Base-by-base conservation (phyloP, 2,888 invertebrate species). In the Ditula angustiorana region DNA sequence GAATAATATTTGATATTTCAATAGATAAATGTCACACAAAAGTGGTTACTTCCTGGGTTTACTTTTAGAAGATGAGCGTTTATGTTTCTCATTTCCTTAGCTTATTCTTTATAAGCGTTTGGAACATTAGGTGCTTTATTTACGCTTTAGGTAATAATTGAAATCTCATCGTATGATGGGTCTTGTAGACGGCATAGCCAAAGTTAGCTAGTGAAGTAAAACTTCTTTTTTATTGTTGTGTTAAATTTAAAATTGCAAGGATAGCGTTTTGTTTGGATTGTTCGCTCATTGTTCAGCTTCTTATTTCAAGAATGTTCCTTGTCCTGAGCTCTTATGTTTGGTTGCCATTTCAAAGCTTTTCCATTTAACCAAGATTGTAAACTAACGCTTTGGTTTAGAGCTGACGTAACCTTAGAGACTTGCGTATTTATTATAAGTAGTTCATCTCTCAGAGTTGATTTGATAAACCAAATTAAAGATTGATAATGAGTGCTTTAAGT, bases 1-100 rank as follows among this genome's bases (percentile, higher is more conserved):
- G 90, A 90, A 90, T 91, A 91, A 92, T 92, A 92, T 91, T 92
- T 92, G 92, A 92, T 92, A 92, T 91, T 91, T 92, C 92, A 91
- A 88, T 91, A 92, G 91, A 85, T 92, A 89, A 92, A 86, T 91
- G 84, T 86, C 85, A 87, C 87, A 86, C 82, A 84, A 83, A 84
- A 80, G 81, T 85, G 86, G 88, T 87, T 88, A 82, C 78, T 82
- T 83, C 75, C 83, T 82, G 78, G 77, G 75, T 81, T 82, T 75
- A 77, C 78, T 83, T 64, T 50, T 59, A 82, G 77, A 74, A 74
- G 71, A 77, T 74, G 79, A 76, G 79, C 73, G 76, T 76, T 74
- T 75, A 71, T 75, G 80, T 74, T 67, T 69, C 76, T 81, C 74
- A 71, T 71, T 80, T 82, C 72, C 73, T 83, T 85, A 74, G 83